Conservation (phyloP, 2,113 vertebrate species). For the Lasiurus cinereus region DNA sequence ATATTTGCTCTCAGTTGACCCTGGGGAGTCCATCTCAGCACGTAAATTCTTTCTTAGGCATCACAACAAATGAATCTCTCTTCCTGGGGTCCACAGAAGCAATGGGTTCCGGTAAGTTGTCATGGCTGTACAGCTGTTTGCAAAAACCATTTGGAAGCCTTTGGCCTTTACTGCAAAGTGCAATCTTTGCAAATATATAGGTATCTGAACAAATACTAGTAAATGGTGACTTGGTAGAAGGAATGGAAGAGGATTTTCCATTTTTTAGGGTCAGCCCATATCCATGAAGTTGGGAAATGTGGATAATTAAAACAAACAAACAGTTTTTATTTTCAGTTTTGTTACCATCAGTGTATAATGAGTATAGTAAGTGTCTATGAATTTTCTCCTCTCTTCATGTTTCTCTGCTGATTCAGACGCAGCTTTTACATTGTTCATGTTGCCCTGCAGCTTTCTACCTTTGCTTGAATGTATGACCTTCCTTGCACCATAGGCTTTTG, state of each 20-base stretch:
- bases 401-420: background rate
- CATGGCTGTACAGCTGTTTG: background rate
- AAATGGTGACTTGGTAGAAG: background rate
- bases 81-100: background rate
- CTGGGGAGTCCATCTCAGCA: background rate
- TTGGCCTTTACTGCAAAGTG: background rate
- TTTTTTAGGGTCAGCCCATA: background rate
- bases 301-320: constrained; percentile 10
- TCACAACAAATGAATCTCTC: background rate
- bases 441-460: background rate
- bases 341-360: background rate
- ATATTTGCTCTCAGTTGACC: background rate
- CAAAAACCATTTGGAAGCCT: background rate
- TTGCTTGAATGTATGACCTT: background rate
- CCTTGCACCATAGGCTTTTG: background rate
- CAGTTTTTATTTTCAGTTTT: background rate
- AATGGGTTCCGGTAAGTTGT: background rate
- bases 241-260: background rate
- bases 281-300: background rate
- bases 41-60: background rate
- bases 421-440: background rate
- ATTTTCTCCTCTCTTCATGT: background rate
- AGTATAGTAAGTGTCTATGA: rapidly evolving
- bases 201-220: background rate
- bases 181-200: background rate